Evolutionary conservation across 2,113 vertebrate species (phyloP).

Genomic region (Cisticola juncidis): DNA sequence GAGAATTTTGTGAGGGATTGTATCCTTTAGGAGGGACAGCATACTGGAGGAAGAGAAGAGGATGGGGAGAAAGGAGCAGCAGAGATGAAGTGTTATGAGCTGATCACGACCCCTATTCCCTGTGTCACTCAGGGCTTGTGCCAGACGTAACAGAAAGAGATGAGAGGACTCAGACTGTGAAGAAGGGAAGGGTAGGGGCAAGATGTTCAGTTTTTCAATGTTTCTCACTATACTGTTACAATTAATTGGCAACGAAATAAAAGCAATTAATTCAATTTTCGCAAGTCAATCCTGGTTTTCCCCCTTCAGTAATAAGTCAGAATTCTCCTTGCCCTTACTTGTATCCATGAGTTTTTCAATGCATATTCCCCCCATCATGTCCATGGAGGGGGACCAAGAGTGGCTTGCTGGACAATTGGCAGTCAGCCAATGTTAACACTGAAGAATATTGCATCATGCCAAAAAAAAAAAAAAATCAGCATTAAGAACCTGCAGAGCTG

Average conservation of each 20-base stretch:
- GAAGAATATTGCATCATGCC: neutral
- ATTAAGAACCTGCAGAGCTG: neutral
- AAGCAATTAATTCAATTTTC: neutral
- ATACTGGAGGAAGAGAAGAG: neutral
- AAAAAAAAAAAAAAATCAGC: neutral
- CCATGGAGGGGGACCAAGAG: neutral
- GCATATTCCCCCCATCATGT: neutral
- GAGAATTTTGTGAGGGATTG: neutral
- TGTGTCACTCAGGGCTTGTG: fast-evolving
- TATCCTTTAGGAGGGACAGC: no score
- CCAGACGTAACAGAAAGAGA: fast-evolving
- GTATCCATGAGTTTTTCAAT: neutral
- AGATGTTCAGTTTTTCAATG: neutral
- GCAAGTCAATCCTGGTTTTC: neutral
- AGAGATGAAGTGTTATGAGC: neutral
- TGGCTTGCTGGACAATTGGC: neutral
- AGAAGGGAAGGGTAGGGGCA: neutral
- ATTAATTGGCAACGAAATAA: neutral
- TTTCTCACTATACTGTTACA: neutral
- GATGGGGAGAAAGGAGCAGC: neutral
- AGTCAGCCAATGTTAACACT: neutral
- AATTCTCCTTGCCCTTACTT: neutral
- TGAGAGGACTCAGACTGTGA: neutral
- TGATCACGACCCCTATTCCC: fast-evolving
- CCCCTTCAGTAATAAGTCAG: neutral